Base-by-base conservation (phyloP, 2,113 vertebrate genomes). In the Lutjanus erythropterus region DNA sequence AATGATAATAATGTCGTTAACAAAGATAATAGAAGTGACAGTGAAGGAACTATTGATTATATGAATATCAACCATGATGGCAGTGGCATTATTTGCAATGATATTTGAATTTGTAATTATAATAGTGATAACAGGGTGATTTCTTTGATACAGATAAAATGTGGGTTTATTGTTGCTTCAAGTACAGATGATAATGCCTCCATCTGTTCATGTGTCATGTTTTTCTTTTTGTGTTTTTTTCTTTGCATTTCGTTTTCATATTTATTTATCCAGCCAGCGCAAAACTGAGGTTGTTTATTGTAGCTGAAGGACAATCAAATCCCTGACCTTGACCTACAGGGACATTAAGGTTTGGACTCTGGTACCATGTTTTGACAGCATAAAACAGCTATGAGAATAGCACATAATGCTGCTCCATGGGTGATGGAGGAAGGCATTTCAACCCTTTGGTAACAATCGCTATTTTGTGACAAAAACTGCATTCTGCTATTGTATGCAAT, bases 401-500 rank as follows among this genome's bases (percentile, higher is more conserved):
- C 21, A 60, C 66, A 78, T 25, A 42, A 44, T 49, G 21, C 35
- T 10, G 35, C 29, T 46, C 9, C 10, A 2, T 44, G 19, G 33
- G 19, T 39, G 31, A 66, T 19, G 37, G 42, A 41, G 31, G 27
- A 61, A 74, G 9, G 31, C 12, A 29, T 75, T 62, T 71, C 14
- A 70, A 39, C 18, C 60, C 9, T 25, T 39, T 68, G 50, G 44
- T 66, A 61, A 66, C 71, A 75, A 65, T 66, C 2, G 23, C 49
- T 58, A 19, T n/a, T 64, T 69, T 42, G 42, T 71, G 71, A 75
- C 35, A 78, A 65, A 74, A 78, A 66, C 0, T 31, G 14, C 23
- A 68, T 78, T 78, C 50, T 69, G 71, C 55, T 33, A 15, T 81
- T 76, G 46, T 29, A 47, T 73, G 21, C 71, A 59, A 70, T 29